These are phyloP conservation scores for Anguilla rostrata DNA, from an alignment of 2,113 vertebrate genomes.

Conservation along the genomic window DNA sequence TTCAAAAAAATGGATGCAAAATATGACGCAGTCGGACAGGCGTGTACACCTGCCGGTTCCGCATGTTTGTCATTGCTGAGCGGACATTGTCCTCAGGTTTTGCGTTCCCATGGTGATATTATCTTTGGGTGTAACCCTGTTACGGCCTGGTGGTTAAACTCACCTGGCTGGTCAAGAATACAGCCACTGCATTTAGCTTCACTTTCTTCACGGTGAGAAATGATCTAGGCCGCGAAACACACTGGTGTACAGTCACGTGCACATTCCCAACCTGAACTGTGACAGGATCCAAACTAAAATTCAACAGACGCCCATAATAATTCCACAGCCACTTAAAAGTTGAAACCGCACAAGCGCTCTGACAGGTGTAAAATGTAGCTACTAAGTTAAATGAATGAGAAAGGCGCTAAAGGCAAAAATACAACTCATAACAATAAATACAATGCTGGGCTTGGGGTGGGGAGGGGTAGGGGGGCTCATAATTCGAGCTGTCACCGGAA, in stretches of 20 bases:
- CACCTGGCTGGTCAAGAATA: background rate
- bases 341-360: background rate
- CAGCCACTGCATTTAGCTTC: background rate
- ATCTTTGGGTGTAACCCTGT: background rate
- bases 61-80: background rate
- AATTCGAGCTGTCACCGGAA: background rate
- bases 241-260: background rate
- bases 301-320: background rate
- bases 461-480: background rate
- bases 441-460: background rate
- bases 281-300: background rate
- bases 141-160: background rate
- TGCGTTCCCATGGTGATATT: background rate
- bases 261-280: background rate
- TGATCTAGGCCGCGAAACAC: background rate
- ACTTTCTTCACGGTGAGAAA: background rate
- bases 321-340: background rate
- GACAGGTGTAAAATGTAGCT: background rate
- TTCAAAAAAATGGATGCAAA: no score
- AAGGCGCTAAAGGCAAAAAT: background rate
- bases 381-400: background rate
- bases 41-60: background rate
- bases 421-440: background rate
- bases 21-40: background rate
- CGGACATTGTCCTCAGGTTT: background rate